phyloP scores from a whole-genome alignment of 1,140 invertebrate species.

The Holotrichia oblita region DNA sequence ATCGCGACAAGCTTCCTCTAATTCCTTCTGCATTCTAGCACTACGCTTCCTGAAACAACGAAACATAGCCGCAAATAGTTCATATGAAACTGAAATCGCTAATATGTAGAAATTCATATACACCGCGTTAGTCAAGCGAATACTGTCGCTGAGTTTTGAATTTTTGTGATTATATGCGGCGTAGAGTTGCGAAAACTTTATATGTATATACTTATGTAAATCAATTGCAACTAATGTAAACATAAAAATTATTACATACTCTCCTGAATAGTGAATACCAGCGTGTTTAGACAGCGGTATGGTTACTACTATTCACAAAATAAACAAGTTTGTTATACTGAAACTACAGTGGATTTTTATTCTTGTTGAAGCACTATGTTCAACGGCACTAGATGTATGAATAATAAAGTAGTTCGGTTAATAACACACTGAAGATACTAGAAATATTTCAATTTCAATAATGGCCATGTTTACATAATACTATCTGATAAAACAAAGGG shows the following conservation, averaged over 20 bases:
- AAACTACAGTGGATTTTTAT: background rate
- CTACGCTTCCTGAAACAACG: conserved; percentile 80
- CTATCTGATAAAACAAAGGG: background rate
- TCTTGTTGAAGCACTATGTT: too few relatives aligned
- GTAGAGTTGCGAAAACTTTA: background rate
- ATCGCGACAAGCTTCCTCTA: conserved; percentile 90
- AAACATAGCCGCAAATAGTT: conserved; percentile 40
- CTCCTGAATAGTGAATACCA: background rate
- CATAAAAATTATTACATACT: background rate
- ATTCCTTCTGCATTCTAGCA: conserved; percentile 86
- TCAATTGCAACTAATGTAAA: background rate
- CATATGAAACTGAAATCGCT: conserved; percentile 26
- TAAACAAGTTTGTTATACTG: background rate
- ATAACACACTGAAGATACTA: background rate
- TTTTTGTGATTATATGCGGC: background rate
- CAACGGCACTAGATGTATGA: background rate
- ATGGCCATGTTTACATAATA: background rate
- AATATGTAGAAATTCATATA: background rate
- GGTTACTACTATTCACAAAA: background rate
- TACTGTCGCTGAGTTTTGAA: conserved; percentile 4
- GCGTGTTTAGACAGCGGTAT: background rate
- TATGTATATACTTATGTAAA: background rate
- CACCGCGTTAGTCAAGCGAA: background rate
- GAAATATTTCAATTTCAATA: conserved; percentile 27
- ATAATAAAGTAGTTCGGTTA: background rate